phyloP scores from a whole-genome alignment of 2,888 invertebrate species.

The Ochropleura leucogaster region DNA sequence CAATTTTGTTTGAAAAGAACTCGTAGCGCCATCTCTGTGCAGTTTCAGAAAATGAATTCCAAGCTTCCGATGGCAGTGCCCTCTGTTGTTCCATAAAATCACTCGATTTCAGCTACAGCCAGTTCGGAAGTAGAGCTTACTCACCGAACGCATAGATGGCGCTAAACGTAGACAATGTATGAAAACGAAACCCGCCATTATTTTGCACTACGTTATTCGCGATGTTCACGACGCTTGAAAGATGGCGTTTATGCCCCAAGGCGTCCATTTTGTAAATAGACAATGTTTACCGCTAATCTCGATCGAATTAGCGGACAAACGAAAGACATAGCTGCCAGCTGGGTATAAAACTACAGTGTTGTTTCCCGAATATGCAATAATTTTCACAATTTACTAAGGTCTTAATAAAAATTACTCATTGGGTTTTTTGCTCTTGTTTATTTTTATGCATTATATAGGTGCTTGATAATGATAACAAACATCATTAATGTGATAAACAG shows the following conservation, averaged over 20 bases:
- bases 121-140: constrained; percentile 12
- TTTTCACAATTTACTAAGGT: constrained; percentile 9
- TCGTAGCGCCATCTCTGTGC: constrained; percentile 46
- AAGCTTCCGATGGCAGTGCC: constrained; percentile 10
- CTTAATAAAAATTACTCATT: neutral
- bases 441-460: constrained; percentile 17
- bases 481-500: neutral
- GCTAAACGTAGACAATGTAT: neutral
- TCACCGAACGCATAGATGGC: constrained; percentile 48
- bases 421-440: constrained; percentile 20
- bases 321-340: constrained; percentile 13
- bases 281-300: constrained; percentile 59
- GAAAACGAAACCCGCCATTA: constrained; percentile 28
- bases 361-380: constrained; percentile 13
- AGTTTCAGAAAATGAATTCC: neutral
- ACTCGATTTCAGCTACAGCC: neutral
- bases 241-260: constrained; percentile 58
- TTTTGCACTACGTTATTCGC: constrained; percentile 46
- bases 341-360: neutral
- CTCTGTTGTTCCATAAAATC: constrained; percentile 26
- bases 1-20: neutral
- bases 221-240: constrained; percentile 59
- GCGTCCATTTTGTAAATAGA: constrained; percentile 67
- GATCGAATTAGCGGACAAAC: constrained; percentile 34
- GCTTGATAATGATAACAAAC: neutral